A percentile compares a stretch with the other conserved stretches of the same genome.
These are phyloP conservation scores for Sceliomorpha sp. DNA, from an alignment of 2,888 invertebrate species.

Conservation along the genomic window DNA sequence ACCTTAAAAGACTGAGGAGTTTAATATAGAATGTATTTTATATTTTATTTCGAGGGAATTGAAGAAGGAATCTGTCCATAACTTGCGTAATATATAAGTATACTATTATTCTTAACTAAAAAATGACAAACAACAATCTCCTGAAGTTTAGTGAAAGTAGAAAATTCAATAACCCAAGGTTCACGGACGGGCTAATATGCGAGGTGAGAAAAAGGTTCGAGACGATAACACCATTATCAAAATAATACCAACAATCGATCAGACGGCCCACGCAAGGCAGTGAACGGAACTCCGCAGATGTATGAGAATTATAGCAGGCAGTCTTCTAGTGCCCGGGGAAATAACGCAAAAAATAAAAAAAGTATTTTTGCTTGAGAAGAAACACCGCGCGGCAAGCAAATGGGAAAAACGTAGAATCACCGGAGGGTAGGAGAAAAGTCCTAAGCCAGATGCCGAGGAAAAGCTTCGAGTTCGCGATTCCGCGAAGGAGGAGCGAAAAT, in stretches of 20 bases:
- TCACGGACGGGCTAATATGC: conserved; percentile 1
- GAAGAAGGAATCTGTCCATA: too few species aligned
- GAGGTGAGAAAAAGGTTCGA: conserved; percentile 9
- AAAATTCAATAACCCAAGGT: conserved; percentile 11
- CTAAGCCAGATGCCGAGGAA: conserved; percentile 9
- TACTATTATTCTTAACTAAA: too few species aligned
- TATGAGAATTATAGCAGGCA: conserved; percentile 16
- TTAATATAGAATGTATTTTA: too few species aligned
- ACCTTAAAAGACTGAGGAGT: too few species aligned
- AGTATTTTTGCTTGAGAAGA: conserved; percentile 10
- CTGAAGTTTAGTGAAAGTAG: background rate
- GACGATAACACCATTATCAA: conserved; percentile 24
- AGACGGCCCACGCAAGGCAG: conserved; percentile 25
- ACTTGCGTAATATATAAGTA: too few species aligned
- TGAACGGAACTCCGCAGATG: conserved; percentile 19
- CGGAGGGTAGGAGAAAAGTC: conserved; percentile 13
- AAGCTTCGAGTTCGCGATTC: conserved; percentile 13
- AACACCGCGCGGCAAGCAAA: conserved; percentile 8
- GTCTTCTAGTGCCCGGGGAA: conserved; percentile 3
- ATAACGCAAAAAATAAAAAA: conserved; percentile 16
- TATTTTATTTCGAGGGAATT: too few species aligned
- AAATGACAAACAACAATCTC: background rate
- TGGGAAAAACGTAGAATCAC: conserved; percentile 29
- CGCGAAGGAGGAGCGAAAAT: conserved; percentile 14
- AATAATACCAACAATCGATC: conserved; percentile 34